Percentiles rank a stretch among this genome's conserved stretches.
These are phyloP conservation scores for Cyprinodon brontotheroides DNA, from an alignment of 2,113 vertebrate genomes.

Conservation along the genomic window DNA sequence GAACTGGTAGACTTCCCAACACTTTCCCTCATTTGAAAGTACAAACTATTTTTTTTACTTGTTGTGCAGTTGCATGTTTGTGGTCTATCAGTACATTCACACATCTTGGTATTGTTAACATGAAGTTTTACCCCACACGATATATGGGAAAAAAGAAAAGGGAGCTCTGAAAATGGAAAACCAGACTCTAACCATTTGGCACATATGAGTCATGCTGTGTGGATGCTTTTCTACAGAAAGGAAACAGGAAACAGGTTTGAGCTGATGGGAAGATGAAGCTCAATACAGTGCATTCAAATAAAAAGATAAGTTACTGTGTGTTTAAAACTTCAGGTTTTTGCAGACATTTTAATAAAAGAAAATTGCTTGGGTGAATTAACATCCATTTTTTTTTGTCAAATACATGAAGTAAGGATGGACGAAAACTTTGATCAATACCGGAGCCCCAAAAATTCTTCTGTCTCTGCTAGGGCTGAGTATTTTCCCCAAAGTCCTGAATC, in stretches of 20 bases:
- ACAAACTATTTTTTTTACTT: constrained; percentile 18
- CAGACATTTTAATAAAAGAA: too few species aligned
- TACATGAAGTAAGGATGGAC: not conserved
- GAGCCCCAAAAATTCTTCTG: too few species aligned
- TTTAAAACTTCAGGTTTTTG: too few species aligned
- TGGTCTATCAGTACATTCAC: constrained; percentile 11
- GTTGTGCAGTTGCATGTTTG: constrained; percentile 12
- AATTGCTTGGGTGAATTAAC: too few species aligned
- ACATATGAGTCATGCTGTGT: not conserved
- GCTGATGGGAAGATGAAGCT: not conserved
- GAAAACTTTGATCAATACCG: too few species aligned
- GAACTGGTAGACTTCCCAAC: constrained; percentile 17
- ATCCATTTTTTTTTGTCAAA: too few species aligned
- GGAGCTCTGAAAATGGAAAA: not conserved
- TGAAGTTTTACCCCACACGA: not conserved
- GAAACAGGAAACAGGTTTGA: not conserved
- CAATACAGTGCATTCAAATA: too few species aligned
- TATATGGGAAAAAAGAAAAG: not conserved
- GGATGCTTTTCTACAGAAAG: not conserved
- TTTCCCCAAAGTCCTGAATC: too few species aligned
- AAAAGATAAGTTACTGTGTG: too few species aligned
- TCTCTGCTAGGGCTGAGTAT: too few species aligned
- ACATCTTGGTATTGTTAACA: not conserved
- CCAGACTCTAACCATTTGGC: not conserved
- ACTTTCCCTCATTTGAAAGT: constrained; percentile 34